Base-by-base conservation (phyloP, 1,140 invertebrate species). In the Drosophila ogumai region DNA sequence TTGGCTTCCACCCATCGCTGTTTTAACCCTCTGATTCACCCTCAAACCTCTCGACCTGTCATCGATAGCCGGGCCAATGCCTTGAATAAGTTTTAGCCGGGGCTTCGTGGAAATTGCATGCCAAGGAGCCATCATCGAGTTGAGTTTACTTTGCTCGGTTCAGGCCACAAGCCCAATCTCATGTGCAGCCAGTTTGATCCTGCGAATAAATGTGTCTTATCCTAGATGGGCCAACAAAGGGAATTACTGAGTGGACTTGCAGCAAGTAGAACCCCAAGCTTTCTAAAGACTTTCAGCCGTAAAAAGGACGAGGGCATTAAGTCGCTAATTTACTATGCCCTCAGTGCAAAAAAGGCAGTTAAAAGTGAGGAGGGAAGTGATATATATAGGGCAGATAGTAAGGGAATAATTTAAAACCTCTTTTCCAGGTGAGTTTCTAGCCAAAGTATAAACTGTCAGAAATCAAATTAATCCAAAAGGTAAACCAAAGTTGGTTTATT, bases 251-350 rank as follows among this genome's bases (percentile, higher is more conserved):
- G 69, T 74, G 61, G 68, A 36, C 52, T 66, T 76, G 69, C 17
- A 54, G 58, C 36, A 32, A 32, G 28, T 32, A 17, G 43, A 44
- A 28, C 8, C 7, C 17, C 22, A 19, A 12, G 66, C 19, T 36
- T 68, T 69, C 55, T 67, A 69, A 69, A 36, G 46, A 69, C 38
- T 38, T 3, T 28, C 38, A 28, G 46, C n/a, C 22, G 38, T 64
- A 57, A 75, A 49, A 64, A 56, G 50, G 32, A 38, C 22, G n/a
- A 43, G 65, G 47, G 41, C 64, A 66, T 67, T 63, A 68, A 65
- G 63, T 73, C 38, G 61, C 75, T 88, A 79, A 88, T 88, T 86
- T 87, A 55, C 61, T 75, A 87, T 82, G 79, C 82, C 61, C 65
- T 82, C 43, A 28, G 56, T n/a, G 41, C 52, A 38, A 65, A 56